Evolutionary conservation across 2,797 vertebrate species (phyloP), one percentile per base, ranked within the genome.

Genomic region (Eurystomus glaucurus): DNA sequence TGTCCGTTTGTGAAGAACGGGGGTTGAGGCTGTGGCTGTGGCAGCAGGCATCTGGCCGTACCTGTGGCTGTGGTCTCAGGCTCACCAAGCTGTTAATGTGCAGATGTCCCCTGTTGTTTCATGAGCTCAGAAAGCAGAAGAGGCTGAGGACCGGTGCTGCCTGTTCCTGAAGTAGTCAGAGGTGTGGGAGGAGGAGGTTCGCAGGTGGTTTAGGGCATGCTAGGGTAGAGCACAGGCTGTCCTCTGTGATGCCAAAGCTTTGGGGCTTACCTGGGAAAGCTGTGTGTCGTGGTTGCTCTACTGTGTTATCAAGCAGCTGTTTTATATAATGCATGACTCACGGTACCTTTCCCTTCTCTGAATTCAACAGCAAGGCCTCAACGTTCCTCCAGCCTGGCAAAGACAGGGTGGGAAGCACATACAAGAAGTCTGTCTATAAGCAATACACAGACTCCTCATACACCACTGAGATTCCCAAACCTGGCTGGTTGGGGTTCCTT

Each of bases 341-440:
- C 0, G 6, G 45, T 91, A 70, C 61, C 69, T 80, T 80, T 89
- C 65, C 23, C 37, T 61, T 48, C 51, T 66, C 62, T 92, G 41
- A 43, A 76, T 89, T 89, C 45, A 69, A 90, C 91, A 98, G 98
- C 64, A 58, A 83, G 82, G 98, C 98, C 80, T 97, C 98, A 33
- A 62, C 10, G 3, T 98, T 98, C 95, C 92, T 98, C 57, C 97
- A 98, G 79, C 72, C 96, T 74, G 96, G 94, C 55, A 97, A 93
- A 70, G 90, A 98, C 91, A 96, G 98, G n/a, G 97, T 98, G 92
- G 98, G 98, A 62, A 97, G 97, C 85, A 97, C 15, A 0, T 98
- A 98, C 95, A 98, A 95, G 96, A 98, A 98, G 64, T 83, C 98
- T 22, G 70, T 98, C 85, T 98, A 98, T 89, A 98, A 97, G 83